These are phyloP conservation scores for Morpho helenor DNA, from an alignment of 2,888 invertebrate species.

Conservation along the genomic window DNA sequence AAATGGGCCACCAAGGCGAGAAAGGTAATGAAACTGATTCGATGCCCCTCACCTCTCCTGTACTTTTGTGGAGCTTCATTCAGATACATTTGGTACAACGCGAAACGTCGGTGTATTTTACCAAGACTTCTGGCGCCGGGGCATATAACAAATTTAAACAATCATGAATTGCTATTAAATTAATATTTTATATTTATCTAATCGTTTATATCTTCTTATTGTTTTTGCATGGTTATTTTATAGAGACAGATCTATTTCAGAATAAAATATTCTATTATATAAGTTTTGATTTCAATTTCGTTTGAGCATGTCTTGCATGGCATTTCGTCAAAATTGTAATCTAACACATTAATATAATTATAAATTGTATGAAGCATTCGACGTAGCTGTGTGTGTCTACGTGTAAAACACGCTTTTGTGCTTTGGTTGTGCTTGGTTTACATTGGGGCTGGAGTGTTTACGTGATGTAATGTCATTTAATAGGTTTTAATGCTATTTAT, in stretches of 20 bases:
- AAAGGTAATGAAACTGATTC: constrained; percentile 82
- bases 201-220: neutral
- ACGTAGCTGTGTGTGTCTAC: neutral
- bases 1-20: constrained; percentile 92
- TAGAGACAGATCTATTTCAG: constrained; percentile 2
- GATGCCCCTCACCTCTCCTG: constrained; percentile 3
- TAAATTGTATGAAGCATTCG: neutral
- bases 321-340: no score
- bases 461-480: neutral
- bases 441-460: neutral
- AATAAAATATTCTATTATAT: no score
- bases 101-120: neutral
- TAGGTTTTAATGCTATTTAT: neutral
- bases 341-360: neutral
- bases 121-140: constrained; percentile 13
- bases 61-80: constrained; percentile 3
- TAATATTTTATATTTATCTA: neutral
- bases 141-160: constrained; percentile 12
- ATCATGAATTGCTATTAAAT: constrained; percentile 1
- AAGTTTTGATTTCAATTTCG: no score
- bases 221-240: constrained; percentile 5
- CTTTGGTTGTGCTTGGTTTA: neutral
- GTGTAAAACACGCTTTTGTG: neutral
- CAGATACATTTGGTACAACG: constrained; percentile 1
- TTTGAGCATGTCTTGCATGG: no score